Evolutionary conservation across 2,113 vertebrate genomes (phyloP).

Genomic region (Ranitomeya variabilis): DNA sequence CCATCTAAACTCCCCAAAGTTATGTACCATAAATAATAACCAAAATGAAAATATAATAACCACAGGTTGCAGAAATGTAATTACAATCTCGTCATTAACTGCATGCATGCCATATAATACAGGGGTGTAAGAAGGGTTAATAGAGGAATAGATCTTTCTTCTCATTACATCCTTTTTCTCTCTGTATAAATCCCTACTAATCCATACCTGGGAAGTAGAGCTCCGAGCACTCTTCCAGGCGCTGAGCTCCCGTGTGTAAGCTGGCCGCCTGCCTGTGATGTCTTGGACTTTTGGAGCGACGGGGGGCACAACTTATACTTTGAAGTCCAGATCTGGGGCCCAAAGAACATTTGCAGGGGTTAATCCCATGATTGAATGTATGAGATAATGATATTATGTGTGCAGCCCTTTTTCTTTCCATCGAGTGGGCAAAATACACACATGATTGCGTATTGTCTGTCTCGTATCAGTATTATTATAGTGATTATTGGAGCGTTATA

Average conservation of each 20-base stretch:
- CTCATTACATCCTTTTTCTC: slow-evolving; percentile 57
- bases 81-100: not conserved
- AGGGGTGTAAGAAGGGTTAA: slow-evolving; percentile 26
- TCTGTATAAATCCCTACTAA: slow-evolving; percentile 53
- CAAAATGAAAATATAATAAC: not conserved
- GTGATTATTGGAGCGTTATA: not conserved
- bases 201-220: slow-evolving; percentile 44
- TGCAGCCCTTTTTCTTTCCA: slow-evolving; percentile 14
- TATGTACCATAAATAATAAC: not conserved
- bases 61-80: not conserved
- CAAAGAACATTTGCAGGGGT: slow-evolving; percentile 48
- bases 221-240: slow-evolving; percentile 22
- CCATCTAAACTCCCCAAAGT: not conserved
- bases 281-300: slow-evolving; percentile 44
- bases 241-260: slow-evolving; percentile 29
- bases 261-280: slow-evolving; percentile 47
- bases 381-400: slow-evolving; percentile 13
- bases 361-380: slow-evolving; percentile 44
- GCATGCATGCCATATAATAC: not conserved
- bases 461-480: no score
- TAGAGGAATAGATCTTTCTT: slow-evolving; percentile 39
- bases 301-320: slow-evolving; percentile 41
- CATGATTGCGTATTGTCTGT: not conserved
- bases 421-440: not conserved
- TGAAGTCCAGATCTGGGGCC: slow-evolving; percentile 51